phyloP scores from a whole-genome alignment of 2,113 vertebrate species.

The Ageneiosus marmoratus region DNA sequence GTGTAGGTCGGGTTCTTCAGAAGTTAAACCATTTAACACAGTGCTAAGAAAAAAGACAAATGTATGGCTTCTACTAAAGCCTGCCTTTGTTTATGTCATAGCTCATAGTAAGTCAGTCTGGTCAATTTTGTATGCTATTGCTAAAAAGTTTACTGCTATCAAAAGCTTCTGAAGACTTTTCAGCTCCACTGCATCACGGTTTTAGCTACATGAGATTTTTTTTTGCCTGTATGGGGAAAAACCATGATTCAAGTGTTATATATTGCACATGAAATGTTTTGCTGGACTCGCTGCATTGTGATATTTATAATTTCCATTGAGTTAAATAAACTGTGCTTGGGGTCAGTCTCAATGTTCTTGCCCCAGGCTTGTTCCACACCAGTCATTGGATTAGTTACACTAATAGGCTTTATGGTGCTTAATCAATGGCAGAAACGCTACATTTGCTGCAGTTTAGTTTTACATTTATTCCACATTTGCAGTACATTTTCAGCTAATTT shows the following conservation, averaged over 20 bases:
- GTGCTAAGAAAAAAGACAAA: too few relatives aligned
- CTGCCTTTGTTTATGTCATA: too few relatives aligned
- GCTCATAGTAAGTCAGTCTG: too few relatives aligned
- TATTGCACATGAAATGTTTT: not conserved
- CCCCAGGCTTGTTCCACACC: not conserved
- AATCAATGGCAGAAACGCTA: not conserved
- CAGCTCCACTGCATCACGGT: not conserved
- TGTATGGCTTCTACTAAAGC: too few relatives aligned
- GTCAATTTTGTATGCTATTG: too few relatives aligned
- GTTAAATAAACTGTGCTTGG: not conserved
- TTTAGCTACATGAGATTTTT: not conserved
- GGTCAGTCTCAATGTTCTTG: not conserved
- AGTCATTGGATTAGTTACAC: not conserved
- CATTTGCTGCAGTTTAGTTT: not conserved
- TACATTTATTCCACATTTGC: not conserved
- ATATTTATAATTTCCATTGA: not conserved
- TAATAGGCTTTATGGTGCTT: not conserved
- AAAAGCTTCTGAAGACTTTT: not conserved
- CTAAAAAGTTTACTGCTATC: too few relatives aligned
- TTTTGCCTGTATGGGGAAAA: not conserved
- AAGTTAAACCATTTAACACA: too few relatives aligned
- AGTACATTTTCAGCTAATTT: not conserved
- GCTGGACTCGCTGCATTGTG: not conserved
- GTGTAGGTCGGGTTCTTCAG: too few relatives aligned
- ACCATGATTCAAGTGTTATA: not conserved